Evolutionary conservation across 2,797 vertebrate species (phyloP).

Genomic region (Acomys russatus): DNA sequence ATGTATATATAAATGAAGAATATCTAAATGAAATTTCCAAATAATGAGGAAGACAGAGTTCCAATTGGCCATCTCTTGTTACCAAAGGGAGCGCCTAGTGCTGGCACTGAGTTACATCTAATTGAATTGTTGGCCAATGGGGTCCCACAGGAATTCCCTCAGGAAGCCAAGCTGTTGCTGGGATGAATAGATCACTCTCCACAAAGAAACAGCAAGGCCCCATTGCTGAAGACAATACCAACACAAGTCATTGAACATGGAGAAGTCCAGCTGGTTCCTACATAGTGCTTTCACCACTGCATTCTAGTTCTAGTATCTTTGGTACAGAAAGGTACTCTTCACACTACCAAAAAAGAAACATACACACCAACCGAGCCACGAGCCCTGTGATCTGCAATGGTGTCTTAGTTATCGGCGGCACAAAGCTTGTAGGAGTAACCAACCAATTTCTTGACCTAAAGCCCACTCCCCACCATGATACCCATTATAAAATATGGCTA

Average conservation of each 20-base stretch:
- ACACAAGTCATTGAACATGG: not conserved
- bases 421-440: not conserved
- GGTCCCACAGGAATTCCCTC: not conserved
- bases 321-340: not conserved
- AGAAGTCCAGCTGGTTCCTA: not conserved
- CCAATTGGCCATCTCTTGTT: not conserved
- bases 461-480: not conserved
- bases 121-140: not conserved
- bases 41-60: not conserved
- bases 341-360: not conserved
- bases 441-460: not conserved
- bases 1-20: not conserved
- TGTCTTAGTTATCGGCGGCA: not conserved
- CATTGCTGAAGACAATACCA: not conserved
- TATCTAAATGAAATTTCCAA: not conserved
- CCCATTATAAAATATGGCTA: not conserved
- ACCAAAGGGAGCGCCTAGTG: not conserved
- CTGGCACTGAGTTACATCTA: not conserved
- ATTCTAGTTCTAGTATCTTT: not conserved
- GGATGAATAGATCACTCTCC: not conserved
- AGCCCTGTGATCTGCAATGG: not conserved
- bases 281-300: not conserved
- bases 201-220: not conserved
- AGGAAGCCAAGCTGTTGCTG: not conserved
- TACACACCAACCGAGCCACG: not conserved